Base-by-base conservation (phyloP, 2,888 invertebrate genomes). In the Machimus atricapillus region DNA sequence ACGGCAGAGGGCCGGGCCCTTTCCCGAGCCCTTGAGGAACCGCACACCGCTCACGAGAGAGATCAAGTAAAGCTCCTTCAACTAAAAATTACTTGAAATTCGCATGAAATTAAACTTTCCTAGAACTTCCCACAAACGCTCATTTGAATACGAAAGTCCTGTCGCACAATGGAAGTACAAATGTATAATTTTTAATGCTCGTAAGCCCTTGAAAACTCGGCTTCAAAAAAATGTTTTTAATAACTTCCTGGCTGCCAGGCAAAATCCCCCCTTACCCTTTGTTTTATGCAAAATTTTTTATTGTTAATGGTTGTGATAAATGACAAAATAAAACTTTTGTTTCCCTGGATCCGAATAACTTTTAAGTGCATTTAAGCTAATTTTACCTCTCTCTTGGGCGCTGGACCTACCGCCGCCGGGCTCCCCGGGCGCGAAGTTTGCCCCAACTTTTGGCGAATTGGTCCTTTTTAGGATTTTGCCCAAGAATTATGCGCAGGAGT, bases 301-400 rank as follows among this genome's bases (percentile, higher is more conserved):
- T 82, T 82, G 82, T 82, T 82, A 82, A 82, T 82, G 82, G 52
- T 82, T 82, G 82, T 82, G 37, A 82, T 82, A 82, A 82, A 82
- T 82, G 82, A 82, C 58, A 58, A 58, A 82, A 82, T 82, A 66
- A 66, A 66, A 82, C 34, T 56, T 81, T 66, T 82, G 56, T 82
- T 58, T 43, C 27, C 66, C n/a, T 19, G 82, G 23, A 58, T 82
- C 37, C 52, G 66, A 58, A 82, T 82, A 82, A 58, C 9, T 82
- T 82, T 40, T 82, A 58, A 82, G 23, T 82, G 82, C 82, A 82
- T 58, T 82, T 82, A 52, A 81, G 27, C 43, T 52, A 81, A 81
- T 78, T 78, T 78, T 40, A 78, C 78, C 78, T 34, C 76, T 76
- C 66, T 66, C 66, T 23, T 34, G 34, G 34, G 34, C 34, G 7